Percentiles rank a stretch among this genome's conserved stretches.
phyloP scores from a whole-genome alignment of 2,797 vertebrate genomes.

The Anas bahamensis region DNA sequence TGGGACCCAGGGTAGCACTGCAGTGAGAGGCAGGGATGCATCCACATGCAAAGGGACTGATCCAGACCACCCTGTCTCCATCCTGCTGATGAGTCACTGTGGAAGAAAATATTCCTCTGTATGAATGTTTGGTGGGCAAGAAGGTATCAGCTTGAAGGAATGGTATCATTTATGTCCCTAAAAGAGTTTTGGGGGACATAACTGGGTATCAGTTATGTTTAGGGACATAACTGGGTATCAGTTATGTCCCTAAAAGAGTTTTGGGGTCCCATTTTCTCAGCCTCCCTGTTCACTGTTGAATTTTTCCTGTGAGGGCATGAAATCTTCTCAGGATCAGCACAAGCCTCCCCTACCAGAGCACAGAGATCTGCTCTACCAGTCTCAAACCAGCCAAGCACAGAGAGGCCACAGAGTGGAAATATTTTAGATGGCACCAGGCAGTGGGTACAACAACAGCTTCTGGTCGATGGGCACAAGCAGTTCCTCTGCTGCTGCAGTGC shows the following conservation, averaged over 20 bases:
- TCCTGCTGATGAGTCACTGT: not conserved
- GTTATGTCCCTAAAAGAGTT: not conserved
- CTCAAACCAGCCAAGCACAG: not conserved
- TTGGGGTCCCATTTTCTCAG: not conserved
- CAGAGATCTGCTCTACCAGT: not conserved
- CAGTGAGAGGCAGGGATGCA: not conserved
- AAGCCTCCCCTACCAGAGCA: not conserved
- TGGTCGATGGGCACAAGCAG: fast-evolving
- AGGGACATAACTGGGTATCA: too few relatives aligned
- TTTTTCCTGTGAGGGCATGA: not conserved
- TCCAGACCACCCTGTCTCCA: not conserved
- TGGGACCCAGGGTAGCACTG: not conserved
- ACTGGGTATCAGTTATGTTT: too few relatives aligned
- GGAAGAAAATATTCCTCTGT: not conserved
- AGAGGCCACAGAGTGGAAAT: not conserved
- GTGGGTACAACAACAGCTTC: not conserved
- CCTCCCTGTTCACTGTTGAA: not conserved
- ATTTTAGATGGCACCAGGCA: not conserved
- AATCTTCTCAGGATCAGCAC: not conserved
- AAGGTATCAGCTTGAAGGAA: not conserved
- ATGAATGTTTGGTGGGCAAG: not conserved
- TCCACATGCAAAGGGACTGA: not conserved
- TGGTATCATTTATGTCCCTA: not conserved
- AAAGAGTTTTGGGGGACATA: not conserved
- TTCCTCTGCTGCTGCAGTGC: not conserved